phyloP scores from a whole-genome alignment of 2,888 invertebrate genomes.

The Tachina fera region DNA sequence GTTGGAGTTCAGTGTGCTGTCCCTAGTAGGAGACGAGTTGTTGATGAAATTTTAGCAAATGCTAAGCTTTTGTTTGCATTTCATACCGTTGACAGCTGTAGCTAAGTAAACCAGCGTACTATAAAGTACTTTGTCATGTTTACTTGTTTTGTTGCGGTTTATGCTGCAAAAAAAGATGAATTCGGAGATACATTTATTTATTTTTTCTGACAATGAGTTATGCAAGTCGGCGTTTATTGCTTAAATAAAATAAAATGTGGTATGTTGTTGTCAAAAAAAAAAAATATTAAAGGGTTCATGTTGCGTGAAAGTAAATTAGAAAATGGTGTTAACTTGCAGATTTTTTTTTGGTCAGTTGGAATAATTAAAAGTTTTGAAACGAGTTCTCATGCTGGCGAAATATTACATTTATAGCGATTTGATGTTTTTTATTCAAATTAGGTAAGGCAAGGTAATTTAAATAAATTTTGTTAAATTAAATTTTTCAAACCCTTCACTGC shows the following conservation, averaged over 20 bases:
- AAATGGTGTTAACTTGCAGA: not conserved
- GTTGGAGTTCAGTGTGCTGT: slow-evolving; percentile 29
- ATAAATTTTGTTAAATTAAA: too few species aligned
- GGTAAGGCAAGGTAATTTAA: too few species aligned
- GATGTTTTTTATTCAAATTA: too few species aligned
- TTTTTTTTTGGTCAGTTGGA: not conserved
- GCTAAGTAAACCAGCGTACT: slow-evolving; percentile 19
- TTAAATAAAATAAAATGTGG: not conserved
- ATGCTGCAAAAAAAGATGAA: not conserved
- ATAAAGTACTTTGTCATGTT: slow-evolving; percentile 1
- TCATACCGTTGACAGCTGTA: slow-evolving; percentile 5
- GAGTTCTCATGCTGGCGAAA: too few species aligned
- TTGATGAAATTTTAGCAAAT: slow-evolving; percentile 25
- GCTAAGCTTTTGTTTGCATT: slow-evolving; percentile 18
- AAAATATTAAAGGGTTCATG: not conserved
- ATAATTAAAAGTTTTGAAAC: too few species aligned
- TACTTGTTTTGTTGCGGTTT: not conserved
- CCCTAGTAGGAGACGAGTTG: slow-evolving; percentile 19
- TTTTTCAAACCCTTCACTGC: too few species aligned
- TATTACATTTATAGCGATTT: too few species aligned
- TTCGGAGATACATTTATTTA: not conserved
- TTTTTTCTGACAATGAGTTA: slow-evolving; percentile 6
- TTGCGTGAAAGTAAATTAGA: not conserved
- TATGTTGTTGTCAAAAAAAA: not conserved
- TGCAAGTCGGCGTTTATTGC: not conserved